phyloP scores from a whole-genome alignment of 2,113 vertebrate species.

The Campylomormyrus numenius region DNA sequence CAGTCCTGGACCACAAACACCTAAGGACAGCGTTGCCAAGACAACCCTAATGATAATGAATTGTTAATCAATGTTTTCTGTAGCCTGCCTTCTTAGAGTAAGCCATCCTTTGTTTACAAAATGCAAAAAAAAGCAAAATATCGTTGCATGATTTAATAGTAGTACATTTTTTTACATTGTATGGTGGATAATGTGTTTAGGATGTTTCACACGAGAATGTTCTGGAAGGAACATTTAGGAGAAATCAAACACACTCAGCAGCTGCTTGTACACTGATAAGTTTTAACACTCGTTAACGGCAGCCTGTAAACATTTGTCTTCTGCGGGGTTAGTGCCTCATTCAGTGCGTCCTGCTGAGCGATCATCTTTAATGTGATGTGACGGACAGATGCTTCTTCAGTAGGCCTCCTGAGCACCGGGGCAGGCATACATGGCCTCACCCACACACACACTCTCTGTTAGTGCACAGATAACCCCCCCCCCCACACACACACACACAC shows the following conservation, averaged over 20 bases:
- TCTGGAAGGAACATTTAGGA: background rate
- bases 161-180: background rate
- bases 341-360: background rate
- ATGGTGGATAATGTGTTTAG: background rate
- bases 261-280: background rate
- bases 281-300: background rate
- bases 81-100: background rate
- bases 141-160: background rate
- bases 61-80: background rate
- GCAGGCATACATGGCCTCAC: background rate
- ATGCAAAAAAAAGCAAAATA: background rate
- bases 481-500: background rate
- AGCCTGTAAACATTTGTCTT: constrained; percentile 10
- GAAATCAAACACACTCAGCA: background rate
- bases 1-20: background rate
- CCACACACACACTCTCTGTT: background rate
- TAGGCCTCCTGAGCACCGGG: background rate
- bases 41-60: background rate
- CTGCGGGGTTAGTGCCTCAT: background rate
- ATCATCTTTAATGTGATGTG: constrained; percentile 10
- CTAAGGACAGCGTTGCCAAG: background rate
- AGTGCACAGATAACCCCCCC: background rate
- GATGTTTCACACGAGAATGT: background rate
- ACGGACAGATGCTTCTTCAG: background rate
- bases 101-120: background rate